Evolutionary conservation across 2,888 invertebrate genomes (phyloP).

Genomic region (Noctua comes): DNA sequence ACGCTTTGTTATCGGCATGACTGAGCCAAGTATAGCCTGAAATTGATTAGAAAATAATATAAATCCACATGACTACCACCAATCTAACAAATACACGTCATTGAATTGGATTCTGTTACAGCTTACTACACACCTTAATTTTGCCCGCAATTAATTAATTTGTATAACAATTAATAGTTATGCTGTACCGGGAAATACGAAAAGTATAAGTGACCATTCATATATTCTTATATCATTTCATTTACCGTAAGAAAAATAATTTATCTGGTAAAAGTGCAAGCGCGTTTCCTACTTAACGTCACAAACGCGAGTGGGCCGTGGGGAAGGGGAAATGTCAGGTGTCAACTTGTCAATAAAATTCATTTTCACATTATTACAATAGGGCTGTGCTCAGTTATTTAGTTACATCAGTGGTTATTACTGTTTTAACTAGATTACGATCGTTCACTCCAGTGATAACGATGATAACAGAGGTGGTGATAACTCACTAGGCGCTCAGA

Average conservation of each 20-base stretch:
- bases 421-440: neutral
- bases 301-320: conserved; percentile 26
- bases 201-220: conserved; percentile 52
- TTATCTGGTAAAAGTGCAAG: neutral
- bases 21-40: conserved; percentile 79
- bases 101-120: conserved; percentile 62
- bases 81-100: conserved; percentile 83
- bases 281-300: conserved; percentile 8
- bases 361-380: neutral
- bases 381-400: neutral
- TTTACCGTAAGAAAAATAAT: conserved; percentile 23
- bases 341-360: neutral
- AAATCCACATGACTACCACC: conserved; percentile 61
- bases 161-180: conserved; percentile 24
- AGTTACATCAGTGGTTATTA: neutral
- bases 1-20: conserved; percentile 86
- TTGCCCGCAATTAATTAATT: conserved; percentile 66
- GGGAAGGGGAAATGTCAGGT: neutral
- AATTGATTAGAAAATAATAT: conserved; percentile 56
- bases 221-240: conserved; percentile 24
- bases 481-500: neutral
- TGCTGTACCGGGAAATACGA: conserved; percentile 17
- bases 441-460: neutral
- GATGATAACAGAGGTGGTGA: neutral
- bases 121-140: conserved; percentile 81